Base-by-base conservation (phyloP, 2,888 invertebrate genomes). In the Nycteola revayana region DNA sequence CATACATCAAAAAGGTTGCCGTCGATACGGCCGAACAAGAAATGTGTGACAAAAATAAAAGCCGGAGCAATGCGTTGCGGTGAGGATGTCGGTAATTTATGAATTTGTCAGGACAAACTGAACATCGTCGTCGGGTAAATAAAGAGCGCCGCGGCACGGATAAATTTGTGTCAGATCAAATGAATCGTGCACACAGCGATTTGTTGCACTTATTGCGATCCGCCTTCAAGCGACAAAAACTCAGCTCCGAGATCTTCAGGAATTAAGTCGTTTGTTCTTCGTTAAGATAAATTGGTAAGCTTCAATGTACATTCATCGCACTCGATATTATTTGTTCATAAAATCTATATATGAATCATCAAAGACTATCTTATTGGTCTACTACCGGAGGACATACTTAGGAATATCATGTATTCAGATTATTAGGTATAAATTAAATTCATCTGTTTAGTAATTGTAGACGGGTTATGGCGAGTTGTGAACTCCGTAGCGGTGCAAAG, bases 161-260 rank as follows among this genome's bases (percentile, higher is more conserved):
- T 88, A 88, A 85, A 88, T 88, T 87, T 75, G 83, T 85, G 86
- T 86, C 88, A 87, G 82, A 86, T 87, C 87, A 88, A 88, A 88
- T 87, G 87, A 77, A 79, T 78, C 84, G 84, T 75, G 76, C 70
- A 60, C 65, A 56, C 52, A 55, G 58, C 72, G 75, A 75, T 81
- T 83, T 84, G 78, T 85, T 87, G 83, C 79, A 73, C 72, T 84
- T 85, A 74, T 82, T 84, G 75, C 50, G 52, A 58, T 51, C 58
- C 61, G 49, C 64, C 66, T 61, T 64, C 64, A 52, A 44, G 37
- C 52, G 60, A 69, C 62, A 66, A 68, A 57, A 65, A 63, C 54
- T 59, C 60, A 55, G 32, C 33, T 36, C 47, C 37, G 41, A 49
- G 51, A 59, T 56, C 59, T 57, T 62, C 61, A 61, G 49, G 63